phyloP scores from a whole-genome alignment of 2,888 invertebrate species.

The Orthosia cruda region DNA sequence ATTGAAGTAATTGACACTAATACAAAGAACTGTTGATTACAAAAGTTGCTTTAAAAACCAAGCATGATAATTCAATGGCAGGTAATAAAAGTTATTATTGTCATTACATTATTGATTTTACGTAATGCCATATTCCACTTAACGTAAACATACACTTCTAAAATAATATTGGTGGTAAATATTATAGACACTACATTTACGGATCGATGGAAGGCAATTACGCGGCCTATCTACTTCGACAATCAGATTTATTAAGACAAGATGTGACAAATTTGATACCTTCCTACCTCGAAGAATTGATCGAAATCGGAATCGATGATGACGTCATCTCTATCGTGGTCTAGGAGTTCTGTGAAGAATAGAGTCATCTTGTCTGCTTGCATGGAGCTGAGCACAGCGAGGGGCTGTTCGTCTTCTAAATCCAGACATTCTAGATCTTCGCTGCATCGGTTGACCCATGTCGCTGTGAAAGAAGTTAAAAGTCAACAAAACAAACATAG shows the following conservation, averaged over 20 bases:
- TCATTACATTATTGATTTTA: background rate
- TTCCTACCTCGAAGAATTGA: no score
- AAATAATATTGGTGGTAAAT: constrained; percentile 12
- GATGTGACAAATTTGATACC: constrained; percentile 31
- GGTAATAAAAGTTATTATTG: background rate
- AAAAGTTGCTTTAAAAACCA: constrained; percentile 4
- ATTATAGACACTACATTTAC: background rate
- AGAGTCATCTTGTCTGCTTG: no score
- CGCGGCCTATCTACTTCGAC: constrained; percentile 13
- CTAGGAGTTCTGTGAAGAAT: no score
- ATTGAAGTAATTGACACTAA: constrained; percentile 8
- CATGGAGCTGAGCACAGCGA: no score
- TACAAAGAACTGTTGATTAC: constrained; percentile 4
- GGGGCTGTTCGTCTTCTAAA: no score
- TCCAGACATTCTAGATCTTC: no score
- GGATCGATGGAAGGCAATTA: constrained; percentile 25
- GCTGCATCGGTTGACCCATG: no score
- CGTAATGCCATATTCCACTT: background rate
- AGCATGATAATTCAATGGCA: background rate
- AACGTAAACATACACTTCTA: no score
- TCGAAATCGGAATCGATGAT: no score
- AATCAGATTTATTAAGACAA: constrained; percentile 38
- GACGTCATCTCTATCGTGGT: no score
- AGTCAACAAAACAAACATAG: no score
- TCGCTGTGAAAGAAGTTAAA: no score